These are phyloP conservation scores for Falcunculus frontatus DNA, from an alignment of 2,113 vertebrate genomes.

Conservation along the genomic window DNA sequence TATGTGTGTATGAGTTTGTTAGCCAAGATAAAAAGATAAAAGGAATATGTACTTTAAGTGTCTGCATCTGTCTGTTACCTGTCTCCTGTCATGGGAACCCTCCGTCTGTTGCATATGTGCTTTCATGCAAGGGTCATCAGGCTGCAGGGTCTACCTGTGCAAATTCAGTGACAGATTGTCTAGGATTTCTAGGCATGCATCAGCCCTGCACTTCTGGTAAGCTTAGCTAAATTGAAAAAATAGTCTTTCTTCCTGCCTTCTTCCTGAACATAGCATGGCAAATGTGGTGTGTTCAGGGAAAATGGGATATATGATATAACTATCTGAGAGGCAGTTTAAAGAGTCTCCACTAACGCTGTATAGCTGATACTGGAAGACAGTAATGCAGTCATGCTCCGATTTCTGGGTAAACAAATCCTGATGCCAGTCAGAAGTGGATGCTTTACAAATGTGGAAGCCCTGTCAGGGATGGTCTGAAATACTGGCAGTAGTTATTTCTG, in stretches of 20 bases:
- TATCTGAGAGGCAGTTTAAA: background rate
- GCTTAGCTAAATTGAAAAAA: background rate
- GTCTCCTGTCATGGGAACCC: background rate
- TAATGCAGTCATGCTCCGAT: background rate
- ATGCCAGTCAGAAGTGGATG: background rate
- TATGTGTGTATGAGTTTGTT: background rate
- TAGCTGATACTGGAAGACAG: background rate
- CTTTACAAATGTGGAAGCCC: background rate
- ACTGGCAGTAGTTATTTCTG: background rate
- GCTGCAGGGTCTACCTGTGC: background rate
- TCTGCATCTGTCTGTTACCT: background rate
- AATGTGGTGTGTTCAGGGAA: background rate
- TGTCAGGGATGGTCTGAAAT: background rate
- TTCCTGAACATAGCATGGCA: background rate
- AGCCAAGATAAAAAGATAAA: background rate
- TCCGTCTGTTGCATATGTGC: fast-evolving
- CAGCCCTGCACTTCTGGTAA: background rate
- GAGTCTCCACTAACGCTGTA: background rate
- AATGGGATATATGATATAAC: background rate
- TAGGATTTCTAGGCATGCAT: background rate
- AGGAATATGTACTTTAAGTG: background rate
- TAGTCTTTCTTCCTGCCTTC: background rate
- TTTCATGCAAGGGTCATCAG: background rate
- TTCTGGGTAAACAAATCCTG: background rate
- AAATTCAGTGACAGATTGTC: background rate